Conservation (phyloP, 2,888 invertebrate species). For the Zonitis immaculata region DNA sequence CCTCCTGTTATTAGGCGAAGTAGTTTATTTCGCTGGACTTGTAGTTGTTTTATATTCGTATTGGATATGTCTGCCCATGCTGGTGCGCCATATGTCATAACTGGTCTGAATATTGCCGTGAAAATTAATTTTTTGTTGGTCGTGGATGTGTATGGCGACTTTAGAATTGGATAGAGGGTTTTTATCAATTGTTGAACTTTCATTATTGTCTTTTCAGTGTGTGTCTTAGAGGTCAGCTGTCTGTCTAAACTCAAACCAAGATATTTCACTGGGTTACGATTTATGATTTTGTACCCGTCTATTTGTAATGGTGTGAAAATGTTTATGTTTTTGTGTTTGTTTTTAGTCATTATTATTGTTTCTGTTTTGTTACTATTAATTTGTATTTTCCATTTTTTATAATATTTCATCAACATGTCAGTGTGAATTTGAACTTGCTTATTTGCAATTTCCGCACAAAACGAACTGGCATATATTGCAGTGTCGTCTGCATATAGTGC, state of each 20-base stretch:
- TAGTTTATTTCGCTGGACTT: neutral
- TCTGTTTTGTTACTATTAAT: slow-evolving; percentile 16
- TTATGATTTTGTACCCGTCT: slow-evolving; percentile 4
- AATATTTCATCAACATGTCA: slow-evolving; percentile 7
- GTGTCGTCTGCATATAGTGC: slow-evolving; percentile 20
- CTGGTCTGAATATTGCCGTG: neutral
- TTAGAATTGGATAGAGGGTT: slow-evolving; percentile 5
- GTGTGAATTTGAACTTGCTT: slow-evolving; percentile 9
- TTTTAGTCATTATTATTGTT: neutral
- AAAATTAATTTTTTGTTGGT: slow-evolving; percentile 1
- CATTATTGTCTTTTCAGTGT: slow-evolving; percentile 6
- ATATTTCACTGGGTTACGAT: slow-evolving; percentile 7
- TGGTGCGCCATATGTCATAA: neutral
- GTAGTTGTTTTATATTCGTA: neutral
- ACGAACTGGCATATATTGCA: slow-evolving; percentile 14
- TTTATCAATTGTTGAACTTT: slow-evolving; percentile 4
- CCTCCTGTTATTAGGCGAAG: neutral
- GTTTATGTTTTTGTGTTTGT: neutral
- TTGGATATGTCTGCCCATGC: neutral
- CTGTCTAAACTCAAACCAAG: slow-evolving; percentile 10
- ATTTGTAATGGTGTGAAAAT: slow-evolving; percentile 6
- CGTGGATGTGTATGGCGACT: slow-evolving; percentile 1
- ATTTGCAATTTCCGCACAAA: slow-evolving; percentile 3
- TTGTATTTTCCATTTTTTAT: slow-evolving; percentile 15
- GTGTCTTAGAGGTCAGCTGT: slow-evolving; percentile 8